A percentile compares a stretch with the other conserved stretches of the same genome.
Evolutionary conservation across 1,140 invertebrate species (phyloP).

Genomic region (Triops cancriformis): DNA sequence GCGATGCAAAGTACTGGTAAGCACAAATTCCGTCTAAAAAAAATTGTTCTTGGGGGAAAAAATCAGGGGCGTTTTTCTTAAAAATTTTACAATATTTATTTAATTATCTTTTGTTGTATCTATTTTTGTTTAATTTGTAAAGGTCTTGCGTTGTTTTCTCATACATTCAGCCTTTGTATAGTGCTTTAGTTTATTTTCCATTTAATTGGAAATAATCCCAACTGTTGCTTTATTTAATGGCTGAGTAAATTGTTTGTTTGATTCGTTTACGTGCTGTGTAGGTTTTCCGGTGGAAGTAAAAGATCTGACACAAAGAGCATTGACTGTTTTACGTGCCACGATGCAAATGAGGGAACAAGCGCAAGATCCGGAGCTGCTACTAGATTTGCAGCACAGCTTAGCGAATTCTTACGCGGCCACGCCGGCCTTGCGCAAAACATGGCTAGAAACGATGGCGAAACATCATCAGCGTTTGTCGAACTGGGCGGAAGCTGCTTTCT

Average conservation of each 20-base stretch:
- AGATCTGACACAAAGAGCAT: conserved; percentile 80
- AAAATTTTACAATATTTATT: neutral
- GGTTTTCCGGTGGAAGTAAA: conserved; percentile 80
- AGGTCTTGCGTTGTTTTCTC: no score
- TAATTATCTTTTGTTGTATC: neutral
- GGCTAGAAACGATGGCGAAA: conserved; percentile 82
- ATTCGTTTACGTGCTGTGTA: conserved; percentile 33
- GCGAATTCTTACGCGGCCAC: conserved; percentile 91
- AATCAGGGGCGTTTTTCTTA: no score
- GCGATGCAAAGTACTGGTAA: conserved; percentile 79
- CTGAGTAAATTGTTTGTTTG: neutral
- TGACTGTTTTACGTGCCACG: conserved; percentile 88
- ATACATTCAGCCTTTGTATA: no score
- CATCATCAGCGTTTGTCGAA: conserved; percentile 71
- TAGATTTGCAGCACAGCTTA: conserved; percentile 85
- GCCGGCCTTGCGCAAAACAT: conserved; percentile 81
- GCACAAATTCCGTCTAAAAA: conserved; percentile 18
- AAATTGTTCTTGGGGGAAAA: no score
- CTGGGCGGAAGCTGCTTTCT: conserved; percentile 76
- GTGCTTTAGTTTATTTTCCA: neutral
- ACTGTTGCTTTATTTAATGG: neutral
- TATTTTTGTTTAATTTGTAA: neutral
- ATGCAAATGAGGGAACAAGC: conserved; percentile 79
- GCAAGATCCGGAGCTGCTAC: conserved; percentile 79
- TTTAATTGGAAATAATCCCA: no score